Percentiles rank a stretch among this genome's conserved stretches.
Evolutionary conservation across 2,888 invertebrate genomes (phyloP).

Genomic region (Nomada goodeniana): DNA sequence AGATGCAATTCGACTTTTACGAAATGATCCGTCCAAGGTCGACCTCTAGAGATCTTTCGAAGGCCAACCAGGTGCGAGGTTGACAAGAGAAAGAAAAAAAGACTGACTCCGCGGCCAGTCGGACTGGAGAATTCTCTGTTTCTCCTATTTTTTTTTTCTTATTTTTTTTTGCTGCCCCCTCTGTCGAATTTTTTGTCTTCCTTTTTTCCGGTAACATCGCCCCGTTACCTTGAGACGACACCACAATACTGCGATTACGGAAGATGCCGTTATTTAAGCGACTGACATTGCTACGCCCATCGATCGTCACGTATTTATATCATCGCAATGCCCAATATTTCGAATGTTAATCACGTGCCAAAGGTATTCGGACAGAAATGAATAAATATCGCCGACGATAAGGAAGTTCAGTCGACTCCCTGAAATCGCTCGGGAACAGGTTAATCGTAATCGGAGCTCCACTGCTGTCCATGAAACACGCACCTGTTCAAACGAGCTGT

Average conservation of each 20-base stretch:
- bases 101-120: constrained; percentile 42
- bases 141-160: background rate
- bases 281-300: background rate
- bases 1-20: constrained; percentile 63
- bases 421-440: background rate
- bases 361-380: constrained; percentile 1
- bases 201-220: constrained; percentile 26
- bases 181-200: background rate
- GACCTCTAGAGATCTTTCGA: constrained; percentile 57
- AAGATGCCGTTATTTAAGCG: background rate
- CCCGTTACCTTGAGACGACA: constrained; percentile 31
- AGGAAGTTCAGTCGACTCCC: too few relatives aligned
- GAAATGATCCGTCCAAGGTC: constrained; percentile 66
- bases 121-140: constrained; percentile 24
- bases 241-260: constrained; percentile 14
- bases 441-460: background rate
- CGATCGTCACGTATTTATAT: background rate
- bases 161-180: background rate
- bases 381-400: background rate
- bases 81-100: constrained; percentile 35
- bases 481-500: background rate
- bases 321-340: background rate
- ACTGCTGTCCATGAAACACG: background rate
- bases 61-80: constrained; percentile 58
- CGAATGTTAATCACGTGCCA: constrained; percentile 25